These are phyloP conservation scores for Pissodes strobi DNA, from an alignment of 1,140 invertebrate genomes.

Conservation along the genomic window DNA sequence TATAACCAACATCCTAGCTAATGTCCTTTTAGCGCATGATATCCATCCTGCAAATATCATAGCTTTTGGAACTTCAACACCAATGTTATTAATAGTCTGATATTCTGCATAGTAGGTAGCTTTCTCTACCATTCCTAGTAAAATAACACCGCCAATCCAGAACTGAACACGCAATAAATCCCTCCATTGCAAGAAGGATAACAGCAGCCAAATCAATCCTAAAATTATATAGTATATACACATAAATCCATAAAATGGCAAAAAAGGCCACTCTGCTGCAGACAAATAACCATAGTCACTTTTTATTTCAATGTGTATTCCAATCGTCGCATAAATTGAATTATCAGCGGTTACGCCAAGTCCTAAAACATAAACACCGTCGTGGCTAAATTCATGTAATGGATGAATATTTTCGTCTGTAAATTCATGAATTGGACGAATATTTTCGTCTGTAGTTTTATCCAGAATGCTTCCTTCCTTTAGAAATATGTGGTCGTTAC, in stretches of 20 bases:
- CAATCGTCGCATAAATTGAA: conserved; percentile 55
- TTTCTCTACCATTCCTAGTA: conserved; percentile 83
- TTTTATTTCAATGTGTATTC: conserved; percentile 68
- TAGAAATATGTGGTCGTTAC: conserved; percentile 47
- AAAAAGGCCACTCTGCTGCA: conserved; percentile 73
- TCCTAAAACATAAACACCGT: conserved; percentile 63
- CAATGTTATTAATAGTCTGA: conserved; percentile 76
- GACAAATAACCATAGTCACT: conserved; percentile 73
- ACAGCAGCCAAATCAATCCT: conserved; percentile 81
- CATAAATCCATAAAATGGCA: conserved; percentile 89
- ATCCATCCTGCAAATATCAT: conserved; percentile 85
- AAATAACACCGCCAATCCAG: conserved; percentile 90
- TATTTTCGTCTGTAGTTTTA: conserved; percentile 28
- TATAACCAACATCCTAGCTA: conserved; percentile 90
- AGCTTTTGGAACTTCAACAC: conserved; percentile 68
- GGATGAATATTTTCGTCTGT: conserved; percentile 43
- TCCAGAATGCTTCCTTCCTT: conserved; percentile 36
- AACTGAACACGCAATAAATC: conserved; percentile 93
- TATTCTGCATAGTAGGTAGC: conserved; percentile 92
- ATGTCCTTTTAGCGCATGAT: conserved; percentile 84
- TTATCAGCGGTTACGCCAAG: conserved; percentile 46
- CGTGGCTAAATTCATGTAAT: conserved; percentile 56
- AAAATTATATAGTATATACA: conserved; percentile 83
- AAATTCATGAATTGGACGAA: conserved; percentile 47
- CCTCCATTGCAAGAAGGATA: conserved; percentile 86